Percentiles rank a stretch among this genome's conserved stretches.
Conservation (phyloP, 2,113 vertebrate genomes). For the Hirundichthys speculiger region DNA sequence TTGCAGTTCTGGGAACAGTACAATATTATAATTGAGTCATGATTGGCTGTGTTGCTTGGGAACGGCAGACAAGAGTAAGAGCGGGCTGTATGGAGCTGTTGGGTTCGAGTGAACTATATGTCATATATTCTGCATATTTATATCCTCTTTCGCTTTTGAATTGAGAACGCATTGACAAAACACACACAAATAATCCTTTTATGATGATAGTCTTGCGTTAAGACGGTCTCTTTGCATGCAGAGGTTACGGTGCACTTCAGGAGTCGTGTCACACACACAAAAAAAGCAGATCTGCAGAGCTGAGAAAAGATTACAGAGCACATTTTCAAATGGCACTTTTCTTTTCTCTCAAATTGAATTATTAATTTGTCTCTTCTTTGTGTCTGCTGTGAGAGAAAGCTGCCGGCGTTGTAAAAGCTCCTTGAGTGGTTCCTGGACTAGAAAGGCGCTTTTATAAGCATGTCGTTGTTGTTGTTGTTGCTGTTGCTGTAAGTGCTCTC, state of each 20-base stretch:
- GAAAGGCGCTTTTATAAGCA: too few species aligned
- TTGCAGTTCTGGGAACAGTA: constrained; percentile 71
- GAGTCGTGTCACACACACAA: background rate
- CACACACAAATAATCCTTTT: constrained; percentile 1
- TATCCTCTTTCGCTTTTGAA: constrained; percentile 1
- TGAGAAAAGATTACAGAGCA: too few species aligned
- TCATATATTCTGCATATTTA: constrained; percentile 39
- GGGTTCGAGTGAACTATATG: constrained; percentile 52
- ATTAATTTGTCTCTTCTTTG: background rate
- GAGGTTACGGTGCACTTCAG: too few species aligned
- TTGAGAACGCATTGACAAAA: constrained; percentile 1
- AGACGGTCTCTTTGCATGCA: too few species aligned
- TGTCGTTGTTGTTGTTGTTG: too few species aligned
- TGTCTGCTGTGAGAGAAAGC: background rate
- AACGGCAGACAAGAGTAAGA: constrained; percentile 65
- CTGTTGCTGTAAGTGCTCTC: background rate
- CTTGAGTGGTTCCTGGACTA: too few species aligned
- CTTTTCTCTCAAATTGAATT: too few species aligned
- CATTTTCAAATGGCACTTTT: too few species aligned
- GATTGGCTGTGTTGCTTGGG: constrained; percentile 80
- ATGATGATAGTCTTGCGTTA: background rate
- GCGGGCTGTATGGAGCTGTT: constrained; percentile 43
- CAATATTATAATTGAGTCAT: constrained; percentile 73
- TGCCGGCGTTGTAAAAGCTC: too few species aligned
- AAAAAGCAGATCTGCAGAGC: background rate